These are phyloP conservation scores for Andrena marginata DNA, from an alignment of 2,888 invertebrate species.

Conservation along the genomic window DNA sequence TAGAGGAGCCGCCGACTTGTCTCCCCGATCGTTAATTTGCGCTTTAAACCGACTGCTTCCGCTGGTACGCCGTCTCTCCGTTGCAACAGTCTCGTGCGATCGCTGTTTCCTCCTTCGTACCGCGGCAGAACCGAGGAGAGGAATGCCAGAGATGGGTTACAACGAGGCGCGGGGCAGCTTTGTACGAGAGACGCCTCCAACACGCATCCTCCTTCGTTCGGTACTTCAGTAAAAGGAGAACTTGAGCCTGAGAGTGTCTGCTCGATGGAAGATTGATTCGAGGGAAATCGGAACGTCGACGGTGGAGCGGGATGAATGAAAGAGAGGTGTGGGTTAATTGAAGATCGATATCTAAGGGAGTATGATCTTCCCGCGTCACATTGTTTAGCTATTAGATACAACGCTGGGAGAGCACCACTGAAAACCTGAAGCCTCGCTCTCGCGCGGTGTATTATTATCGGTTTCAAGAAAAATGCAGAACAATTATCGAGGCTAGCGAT, in stretches of 20 bases:
- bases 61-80: neutral
- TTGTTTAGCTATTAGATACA: too few species aligned
- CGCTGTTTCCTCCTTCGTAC: neutral
- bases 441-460: too few species aligned
- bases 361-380: too few species aligned
- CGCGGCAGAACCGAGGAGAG: neutral
- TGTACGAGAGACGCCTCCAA: neutral
- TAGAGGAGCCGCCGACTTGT: conserved; percentile 18
- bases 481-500: too few species aligned
- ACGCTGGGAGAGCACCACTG: too few species aligned
- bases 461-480: too few species aligned
- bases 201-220: neutral
- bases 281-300: neutral
- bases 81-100: neutral
- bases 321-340: neutral
- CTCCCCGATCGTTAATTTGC: conserved; percentile 39
- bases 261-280: conserved; percentile 2
- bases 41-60: conserved; percentile 6
- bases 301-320: neutral
- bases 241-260: neutral
- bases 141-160: neutral
- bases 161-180: neutral
- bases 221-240: neutral
- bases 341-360: neutral
- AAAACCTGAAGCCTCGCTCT: too few species aligned